phyloP scores from a whole-genome alignment of 1,140 invertebrate species.

The Psix sp. region DNA sequence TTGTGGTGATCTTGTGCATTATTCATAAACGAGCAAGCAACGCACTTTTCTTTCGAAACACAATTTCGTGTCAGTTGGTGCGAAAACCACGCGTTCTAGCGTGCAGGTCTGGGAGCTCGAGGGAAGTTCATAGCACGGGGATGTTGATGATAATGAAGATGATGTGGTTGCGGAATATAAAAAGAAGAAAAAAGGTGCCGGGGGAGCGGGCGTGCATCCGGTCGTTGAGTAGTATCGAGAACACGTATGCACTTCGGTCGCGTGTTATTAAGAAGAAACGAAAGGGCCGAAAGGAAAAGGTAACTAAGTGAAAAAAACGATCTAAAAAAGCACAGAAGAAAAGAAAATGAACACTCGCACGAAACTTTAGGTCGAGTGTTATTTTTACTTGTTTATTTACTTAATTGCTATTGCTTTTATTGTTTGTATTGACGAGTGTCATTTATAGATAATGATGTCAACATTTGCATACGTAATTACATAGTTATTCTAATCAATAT shows the following conservation, averaged over 20 bases:
- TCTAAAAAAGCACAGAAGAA: background rate
- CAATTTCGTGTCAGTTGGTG: slow-evolving; percentile 52
- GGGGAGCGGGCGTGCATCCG: slow-evolving; percentile 57
- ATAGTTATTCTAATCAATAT: too few relatives aligned
- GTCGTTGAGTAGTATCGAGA: slow-evolving; percentile 64
- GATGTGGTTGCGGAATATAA: slow-evolving; percentile 59
- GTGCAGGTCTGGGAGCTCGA: slow-evolving; percentile 20
- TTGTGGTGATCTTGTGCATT: slow-evolving; percentile 26
- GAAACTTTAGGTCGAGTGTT: too few relatives aligned
- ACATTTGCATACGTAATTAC: too few relatives aligned
- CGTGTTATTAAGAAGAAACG: slow-evolving; percentile 55
- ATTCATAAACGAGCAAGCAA: slow-evolving; percentile 32
- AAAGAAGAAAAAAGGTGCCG: slow-evolving; percentile 39
- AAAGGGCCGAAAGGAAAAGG: slow-evolving; percentile 36
- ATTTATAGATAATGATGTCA: too few relatives aligned
- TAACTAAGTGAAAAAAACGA: slow-evolving; percentile 29
- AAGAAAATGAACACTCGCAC: slow-evolving; percentile 15
- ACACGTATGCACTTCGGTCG: slow-evolving; percentile 64
- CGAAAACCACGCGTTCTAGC: slow-evolving; percentile 37
- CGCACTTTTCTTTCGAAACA: slow-evolving; percentile 42
- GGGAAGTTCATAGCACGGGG: slow-evolving; percentile 22
- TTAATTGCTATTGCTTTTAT: too few relatives aligned
- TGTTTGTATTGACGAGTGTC: too few relatives aligned
- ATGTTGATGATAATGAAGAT: slow-evolving; percentile 68
- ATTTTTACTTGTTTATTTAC: too few relatives aligned